Base-by-base conservation (phyloP, 2,113 vertebrate species). In the Pontoporia blainvillei region DNA sequence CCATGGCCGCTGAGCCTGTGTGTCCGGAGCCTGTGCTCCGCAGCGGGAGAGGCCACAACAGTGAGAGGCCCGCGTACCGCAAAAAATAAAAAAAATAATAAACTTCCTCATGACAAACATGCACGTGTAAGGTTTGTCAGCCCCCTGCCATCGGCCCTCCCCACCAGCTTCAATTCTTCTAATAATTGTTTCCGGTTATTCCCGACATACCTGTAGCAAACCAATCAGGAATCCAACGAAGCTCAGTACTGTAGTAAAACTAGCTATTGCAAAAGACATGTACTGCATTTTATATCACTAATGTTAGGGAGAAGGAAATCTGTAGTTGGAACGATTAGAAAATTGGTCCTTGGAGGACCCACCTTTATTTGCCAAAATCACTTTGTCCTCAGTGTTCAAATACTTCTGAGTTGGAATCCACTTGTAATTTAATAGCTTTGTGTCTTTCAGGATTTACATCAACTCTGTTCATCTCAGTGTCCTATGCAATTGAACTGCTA, bases 191-290 rank as follows among this genome's bases (percentile, higher is more conserved):
- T 41, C 59, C 49, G n/a, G 61, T 20, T 36, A 21, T 34, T 8
- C 29, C 34, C 5, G 10, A 13, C 13, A 4, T 34, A 7, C 31
- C 31, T 44, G 8, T 20, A 69, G 49, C 27, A 57, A 61, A 10
- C 6, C 27, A 8, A 21, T 64, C 8, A n/a, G 49, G 46, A 36
- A n/a, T 2, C 34, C 71, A 54, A 10, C 10, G 4, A 14, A n/a
- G 10, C 44, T 41, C 15, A 20, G 7, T 6, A 10, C 46, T 52
- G 6, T 13, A 41, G 27, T 39, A 49, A 61, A 78, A 13, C 46
- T 2, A 12, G 9, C 17, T 3, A 4, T 10, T 5, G 25, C 27
- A 59, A 57, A 57, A 62, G 10, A 3, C 0, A 5, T 2, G 6
- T 1, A 23, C 15, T 41, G 34, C 4, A 12, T 25, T 62, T n/a